Evolutionary conservation across 1,140 invertebrate species (phyloP).

Genomic region (Coelopa frigida): DNA sequence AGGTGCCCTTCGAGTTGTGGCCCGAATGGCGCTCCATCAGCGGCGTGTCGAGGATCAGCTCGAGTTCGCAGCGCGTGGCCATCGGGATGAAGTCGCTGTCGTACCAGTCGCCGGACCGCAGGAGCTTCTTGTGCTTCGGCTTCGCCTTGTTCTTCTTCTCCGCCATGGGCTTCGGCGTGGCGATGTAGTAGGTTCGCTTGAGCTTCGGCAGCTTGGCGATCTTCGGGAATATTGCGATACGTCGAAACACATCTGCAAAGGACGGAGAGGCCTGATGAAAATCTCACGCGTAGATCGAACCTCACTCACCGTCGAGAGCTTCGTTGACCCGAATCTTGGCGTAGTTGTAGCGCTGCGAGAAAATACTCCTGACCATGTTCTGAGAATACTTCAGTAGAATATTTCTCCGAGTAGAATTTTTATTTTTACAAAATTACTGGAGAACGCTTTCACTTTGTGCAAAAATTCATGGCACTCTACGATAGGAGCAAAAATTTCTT

Average conservation of each 20-base stretch:
- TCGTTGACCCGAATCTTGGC: slow-evolving; percentile 12
- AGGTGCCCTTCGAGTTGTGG: slow-evolving; percentile 3
- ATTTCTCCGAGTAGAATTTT: too few species aligned
- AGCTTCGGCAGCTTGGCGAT: slow-evolving; percentile 12
- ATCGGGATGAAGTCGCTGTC: slow-evolving; percentile 16
- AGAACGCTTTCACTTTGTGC: too few species aligned
- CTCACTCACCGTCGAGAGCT: slow-evolving; percentile 11
- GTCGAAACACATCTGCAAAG: slow-evolving; percentile 11
- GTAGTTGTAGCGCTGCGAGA: slow-evolving; percentile 15
- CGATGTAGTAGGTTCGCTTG: slow-evolving; percentile 11
- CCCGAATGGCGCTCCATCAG: slow-evolving; percentile 12
- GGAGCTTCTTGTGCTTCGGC: slow-evolving; percentile 7
- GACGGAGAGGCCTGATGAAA: not conserved
- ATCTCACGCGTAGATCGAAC: not conserved
- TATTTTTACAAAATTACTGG: too few species aligned
- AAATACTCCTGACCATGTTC: slow-evolving; percentile 14
- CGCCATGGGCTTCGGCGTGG: slow-evolving; percentile 7
- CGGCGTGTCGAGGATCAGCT: slow-evolving; percentile 11
- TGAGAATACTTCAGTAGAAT: too few species aligned
- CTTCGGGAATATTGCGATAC: slow-evolving; percentile 12
- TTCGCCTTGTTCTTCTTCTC: slow-evolving; percentile 10
- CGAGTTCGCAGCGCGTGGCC: slow-evolving; percentile 11
- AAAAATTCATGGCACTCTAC: too few species aligned
- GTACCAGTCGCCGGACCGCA: slow-evolving; percentile 13
- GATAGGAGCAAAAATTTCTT: too few species aligned